Base-by-base conservation (phyloP, 1,140 invertebrate species). In the Coboldia fuscipes region DNA sequence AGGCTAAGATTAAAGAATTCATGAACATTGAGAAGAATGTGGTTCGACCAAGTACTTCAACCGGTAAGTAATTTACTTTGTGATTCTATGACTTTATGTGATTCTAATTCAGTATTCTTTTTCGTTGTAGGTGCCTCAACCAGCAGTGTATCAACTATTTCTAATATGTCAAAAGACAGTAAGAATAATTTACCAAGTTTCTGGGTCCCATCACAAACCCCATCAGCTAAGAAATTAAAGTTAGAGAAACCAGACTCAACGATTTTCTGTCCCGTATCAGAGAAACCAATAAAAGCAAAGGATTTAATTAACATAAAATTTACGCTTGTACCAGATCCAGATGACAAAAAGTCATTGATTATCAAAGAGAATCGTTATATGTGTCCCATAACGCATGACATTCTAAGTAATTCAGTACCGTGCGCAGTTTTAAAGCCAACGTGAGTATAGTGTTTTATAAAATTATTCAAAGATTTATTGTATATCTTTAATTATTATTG, bases 301-400 rank as follows among this genome's bases (percentile, higher is more conserved):
- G 88, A 98, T 61, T 62, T 98, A 8, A 79, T 97, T 45, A 66
- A 79, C 41, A 74, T 99, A 0, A 90, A 93, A 50, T 98, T 97
- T 57, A 96, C 85, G 0, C 58, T 75, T 41, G 74, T 94, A 0
- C 82, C 83, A 40, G 81, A 85, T 57, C 74, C 76, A 1, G 73
- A 76, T 50, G 80, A 85, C 41, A 83, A 75, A 39, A 75, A 77
- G 39, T 75, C 80, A 2, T 51, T 85, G 2, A 81, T 85, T 41
- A 66, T 74, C 18, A 82, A 79, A 53, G 67, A 89, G 53, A 82
- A 84, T 31, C 65, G 90, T 48, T 99, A 94, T 53, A 93, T 93
- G 70, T 99, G 96, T 60, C 81, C 94, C 4, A 78, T 99, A 1
- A 97, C 92, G 18, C 81, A 90, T 57, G 96, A 99, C 61, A 71